A percentile compares a stretch with the other conserved stretches of the same genome.
phyloP scores from a whole-genome alignment of 2,113 vertebrate species.

The Phalacrocorax pelagicus region DNA sequence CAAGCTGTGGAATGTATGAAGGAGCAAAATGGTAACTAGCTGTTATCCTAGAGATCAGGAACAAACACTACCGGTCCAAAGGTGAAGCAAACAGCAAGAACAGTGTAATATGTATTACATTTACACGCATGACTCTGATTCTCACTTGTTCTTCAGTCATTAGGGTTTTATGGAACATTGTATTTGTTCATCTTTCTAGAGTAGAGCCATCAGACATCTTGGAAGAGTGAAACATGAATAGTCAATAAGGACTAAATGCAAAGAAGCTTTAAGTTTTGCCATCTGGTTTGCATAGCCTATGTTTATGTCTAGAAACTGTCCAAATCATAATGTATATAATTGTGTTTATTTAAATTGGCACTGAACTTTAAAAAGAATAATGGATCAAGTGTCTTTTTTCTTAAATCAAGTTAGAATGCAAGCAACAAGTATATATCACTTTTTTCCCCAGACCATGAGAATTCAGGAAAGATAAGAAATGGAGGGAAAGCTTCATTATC shows the following conservation, averaged over 20 bases:
- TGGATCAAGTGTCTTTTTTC: neutral
- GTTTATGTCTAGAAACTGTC: neutral
- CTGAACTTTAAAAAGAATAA: neutral
- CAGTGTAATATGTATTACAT: neutral
- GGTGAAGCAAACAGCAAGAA: neutral
- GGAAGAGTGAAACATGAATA: neutral
- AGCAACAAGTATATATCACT: neutral
- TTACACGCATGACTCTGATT: neutral
- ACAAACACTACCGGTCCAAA: neutral
- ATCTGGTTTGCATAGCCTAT: neutral
- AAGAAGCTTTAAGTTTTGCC: neutral
- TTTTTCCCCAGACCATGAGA: neutral
- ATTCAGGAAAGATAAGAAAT: neutral
- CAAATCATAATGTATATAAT: neutral
- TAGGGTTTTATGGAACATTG: neutral
- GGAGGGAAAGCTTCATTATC: neutral
- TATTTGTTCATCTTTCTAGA: neutral
- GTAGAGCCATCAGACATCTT: neutral
- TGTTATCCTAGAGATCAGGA: neutral
- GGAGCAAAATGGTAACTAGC: neutral
- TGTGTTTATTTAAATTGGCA: neutral
- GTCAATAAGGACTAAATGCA: neutral
- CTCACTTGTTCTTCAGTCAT: neutral
- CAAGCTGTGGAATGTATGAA: neutral
- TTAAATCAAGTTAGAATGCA: neutral